Evolutionary conservation across 2,888 invertebrate genomes (phyloP).

Genomic region (Drosophila yooni): DNA sequence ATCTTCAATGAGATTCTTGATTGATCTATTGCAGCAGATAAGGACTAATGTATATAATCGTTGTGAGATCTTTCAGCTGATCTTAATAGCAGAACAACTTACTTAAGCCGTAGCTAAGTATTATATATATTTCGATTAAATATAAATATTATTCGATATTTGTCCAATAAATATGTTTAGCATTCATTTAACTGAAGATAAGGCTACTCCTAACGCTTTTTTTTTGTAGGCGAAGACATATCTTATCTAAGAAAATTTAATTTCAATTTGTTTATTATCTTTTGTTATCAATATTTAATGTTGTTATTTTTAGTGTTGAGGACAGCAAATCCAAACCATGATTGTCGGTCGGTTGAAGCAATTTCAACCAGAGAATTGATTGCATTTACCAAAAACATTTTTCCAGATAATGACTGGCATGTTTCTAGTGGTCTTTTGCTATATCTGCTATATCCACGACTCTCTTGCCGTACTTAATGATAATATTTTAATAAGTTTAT

Average conservation of each 20-base stretch:
- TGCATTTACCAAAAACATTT: not conserved
- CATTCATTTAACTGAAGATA: not conserved
- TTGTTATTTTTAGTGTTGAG: not conserved
- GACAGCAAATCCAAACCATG: not conserved
- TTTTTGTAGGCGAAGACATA: not conserved
- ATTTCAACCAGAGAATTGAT: not conserved
- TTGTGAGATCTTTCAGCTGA: not conserved
- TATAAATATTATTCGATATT: not conserved
- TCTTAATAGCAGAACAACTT: not conserved
- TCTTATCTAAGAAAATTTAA: not conserved
- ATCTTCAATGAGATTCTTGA: not conserved
- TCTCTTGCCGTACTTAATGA: not conserved
- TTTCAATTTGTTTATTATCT: not conserved
- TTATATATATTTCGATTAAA: not conserved
- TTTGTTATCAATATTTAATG: not conserved
- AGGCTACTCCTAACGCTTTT: not conserved
- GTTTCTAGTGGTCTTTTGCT: not conserved
- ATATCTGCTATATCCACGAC: not conserved
- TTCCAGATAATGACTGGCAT: not conserved
- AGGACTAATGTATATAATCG: not conserved
- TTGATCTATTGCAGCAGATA: not conserved
- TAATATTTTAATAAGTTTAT: no score
- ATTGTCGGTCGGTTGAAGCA: no score
- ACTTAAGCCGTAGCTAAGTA: not conserved
- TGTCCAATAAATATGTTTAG: not conserved